Conservation (phyloP, 2,113 vertebrate species). For the Rhinogobius similis region DNA sequence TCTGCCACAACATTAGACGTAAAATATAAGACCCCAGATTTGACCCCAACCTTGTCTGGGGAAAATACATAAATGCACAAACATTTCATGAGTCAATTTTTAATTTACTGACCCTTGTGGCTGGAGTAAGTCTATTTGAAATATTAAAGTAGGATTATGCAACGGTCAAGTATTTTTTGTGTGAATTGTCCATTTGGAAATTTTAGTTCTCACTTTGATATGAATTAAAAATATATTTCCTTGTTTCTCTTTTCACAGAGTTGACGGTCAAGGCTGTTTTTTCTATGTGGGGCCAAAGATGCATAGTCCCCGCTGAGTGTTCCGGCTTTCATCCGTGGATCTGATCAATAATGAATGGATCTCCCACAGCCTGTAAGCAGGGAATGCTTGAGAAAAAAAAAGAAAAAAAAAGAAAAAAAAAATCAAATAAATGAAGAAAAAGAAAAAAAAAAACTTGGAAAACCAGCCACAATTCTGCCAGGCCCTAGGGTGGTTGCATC, state of each 20-base stretch:
- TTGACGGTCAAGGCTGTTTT: conserved; percentile 49
- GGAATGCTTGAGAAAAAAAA: conserved; percentile 44
- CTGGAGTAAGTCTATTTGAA: background rate
- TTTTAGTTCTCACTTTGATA: conserved; percentile 7
- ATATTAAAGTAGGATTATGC: background rate
- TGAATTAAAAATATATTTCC: conserved; percentile 50
- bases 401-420: no score
- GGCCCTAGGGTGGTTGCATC: conserved; percentile 29
- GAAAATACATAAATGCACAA: no score
- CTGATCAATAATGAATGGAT: conserved; percentile 78
- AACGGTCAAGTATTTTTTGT: background rate
- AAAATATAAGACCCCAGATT: no score
- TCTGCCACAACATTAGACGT: no score
- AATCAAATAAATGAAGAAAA: conserved; percentile 16
- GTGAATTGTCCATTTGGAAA: background rate
- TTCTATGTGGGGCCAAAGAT: conserved; percentile 66
- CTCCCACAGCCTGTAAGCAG: conserved; percentile 66
- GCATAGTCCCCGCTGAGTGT: conserved; percentile 64
- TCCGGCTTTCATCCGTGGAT: conserved; percentile 72
- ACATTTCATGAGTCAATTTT: background rate
- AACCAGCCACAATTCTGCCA: conserved; percentile 58
- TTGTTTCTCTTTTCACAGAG: conserved; percentile 42
- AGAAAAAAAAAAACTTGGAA: conserved; percentile 55
- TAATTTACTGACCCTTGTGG: background rate
- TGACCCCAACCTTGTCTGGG: no score